A percentile compares a stretch with the other conserved stretches of the same genome.
These are phyloP conservation scores for Cyclina sinensis DNA, from an alignment of 1,140 invertebrate species.

Conservation along the genomic window DNA sequence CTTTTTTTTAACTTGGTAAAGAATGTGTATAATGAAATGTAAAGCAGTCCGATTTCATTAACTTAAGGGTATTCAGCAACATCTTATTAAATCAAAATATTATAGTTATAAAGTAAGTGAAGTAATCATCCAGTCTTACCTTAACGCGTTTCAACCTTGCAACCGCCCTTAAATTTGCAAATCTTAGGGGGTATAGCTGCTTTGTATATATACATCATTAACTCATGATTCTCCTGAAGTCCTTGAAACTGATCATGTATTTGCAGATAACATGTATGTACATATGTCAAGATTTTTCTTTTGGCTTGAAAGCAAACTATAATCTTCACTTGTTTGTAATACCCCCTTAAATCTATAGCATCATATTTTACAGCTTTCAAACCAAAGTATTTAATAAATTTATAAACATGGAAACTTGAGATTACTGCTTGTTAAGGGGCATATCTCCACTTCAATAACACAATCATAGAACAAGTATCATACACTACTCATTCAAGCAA, in stretches of 20 bases:
- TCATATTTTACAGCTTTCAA: conserved; percentile 28
- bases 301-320: conserved; percentile 39
- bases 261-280: background rate
- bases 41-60: background rate
- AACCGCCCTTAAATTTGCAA: conserved; percentile 31
- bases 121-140: conserved; percentile 17
- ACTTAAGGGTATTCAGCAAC: background rate
- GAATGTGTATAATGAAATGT: background rate
- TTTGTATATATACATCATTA: conserved; percentile 20
- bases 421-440: too few relatives aligned
- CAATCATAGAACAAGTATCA: too few relatives aligned
- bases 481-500: too few relatives aligned
- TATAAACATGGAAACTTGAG: conserved; percentile 21
- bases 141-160: conserved; percentile 4
- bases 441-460: too few relatives aligned
- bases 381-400: conserved; percentile 1
- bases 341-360: background rate
- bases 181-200: conserved; percentile 14
- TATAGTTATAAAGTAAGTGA: conserved; percentile 8
- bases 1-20: background rate
- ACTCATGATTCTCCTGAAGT: conserved; percentile 21
- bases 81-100: background rate
- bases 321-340: too few relatives aligned
- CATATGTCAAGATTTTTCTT: background rate
- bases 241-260: conserved; percentile 18